Conservation (phyloP, 2,113 vertebrate genomes). For the Cyphomyrus discorhynchus region DNA sequence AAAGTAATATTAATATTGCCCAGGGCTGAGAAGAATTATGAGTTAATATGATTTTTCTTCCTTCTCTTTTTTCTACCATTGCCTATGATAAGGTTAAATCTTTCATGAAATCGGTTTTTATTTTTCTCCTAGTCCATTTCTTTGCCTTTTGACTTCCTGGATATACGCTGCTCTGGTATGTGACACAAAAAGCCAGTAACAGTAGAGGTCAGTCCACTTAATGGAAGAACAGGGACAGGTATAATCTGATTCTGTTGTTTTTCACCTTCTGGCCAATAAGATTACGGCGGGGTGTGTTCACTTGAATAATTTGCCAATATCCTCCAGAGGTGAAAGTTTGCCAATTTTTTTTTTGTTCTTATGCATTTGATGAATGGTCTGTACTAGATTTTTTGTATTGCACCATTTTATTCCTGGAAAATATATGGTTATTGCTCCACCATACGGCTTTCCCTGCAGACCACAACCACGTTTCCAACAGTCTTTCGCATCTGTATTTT, state of each 20-base stretch:
- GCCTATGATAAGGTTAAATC: constrained; percentile 39
- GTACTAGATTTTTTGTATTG: background rate
- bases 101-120: constrained; percentile 36
- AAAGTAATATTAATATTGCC: constrained; percentile 69
- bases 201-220: background rate
- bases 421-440: background rate
- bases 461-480: background rate
- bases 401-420: background rate
- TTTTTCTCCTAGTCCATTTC: constrained; percentile 25
- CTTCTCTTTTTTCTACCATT: constrained; percentile 11
- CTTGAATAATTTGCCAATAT: constrained; percentile 17
- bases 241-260: background rate
- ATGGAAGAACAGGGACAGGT: constrained; percentile 18
- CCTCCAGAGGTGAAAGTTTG: constrained; percentile 12
- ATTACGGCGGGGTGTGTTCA: constrained; percentile 1
- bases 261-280: background rate
- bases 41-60: constrained; percentile 62
- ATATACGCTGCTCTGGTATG: background rate
- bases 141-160: constrained; percentile 28
- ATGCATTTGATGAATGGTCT: constrained; percentile 8
- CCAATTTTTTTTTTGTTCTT: background rate
- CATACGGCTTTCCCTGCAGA: background rate
- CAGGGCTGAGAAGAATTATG: constrained; percentile 54
- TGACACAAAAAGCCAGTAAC: background rate
- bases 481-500: background rate